Conservation (phyloP, 2,797 vertebrate genomes). For the Lerista edwardsae region DNA sequence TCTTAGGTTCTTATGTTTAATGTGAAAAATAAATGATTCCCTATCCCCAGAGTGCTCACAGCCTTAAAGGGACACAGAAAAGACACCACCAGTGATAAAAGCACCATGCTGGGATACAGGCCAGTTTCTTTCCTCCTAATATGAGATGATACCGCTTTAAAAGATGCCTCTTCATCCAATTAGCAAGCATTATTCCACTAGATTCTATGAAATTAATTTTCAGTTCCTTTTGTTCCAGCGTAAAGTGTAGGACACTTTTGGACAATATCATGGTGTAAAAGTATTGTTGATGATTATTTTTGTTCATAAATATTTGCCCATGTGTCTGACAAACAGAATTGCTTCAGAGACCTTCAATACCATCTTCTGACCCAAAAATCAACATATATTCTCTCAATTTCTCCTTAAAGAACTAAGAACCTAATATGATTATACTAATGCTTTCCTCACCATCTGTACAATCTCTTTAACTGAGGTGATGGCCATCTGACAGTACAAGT, state of each 20-base stretch:
- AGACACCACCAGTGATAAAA: too few species aligned
- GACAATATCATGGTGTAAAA: neutral
- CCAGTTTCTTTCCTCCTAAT: too few species aligned
- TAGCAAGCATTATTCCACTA: slow-evolving; percentile 16
- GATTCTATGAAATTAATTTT: neutral
- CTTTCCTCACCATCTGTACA: neutral
- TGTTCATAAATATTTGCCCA: neutral
- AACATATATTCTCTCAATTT: neutral
- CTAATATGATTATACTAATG: neutral
- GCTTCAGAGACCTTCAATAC: neutral
- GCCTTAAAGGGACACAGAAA: too few species aligned
- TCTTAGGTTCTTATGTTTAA: too few species aligned
- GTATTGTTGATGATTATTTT: neutral
- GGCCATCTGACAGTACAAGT: neutral
- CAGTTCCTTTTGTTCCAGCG: slow-evolving; percentile 17
- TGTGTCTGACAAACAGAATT: neutral
- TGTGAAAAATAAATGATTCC: too few species aligned
- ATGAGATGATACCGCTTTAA: too few species aligned
- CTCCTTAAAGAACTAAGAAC: slow-evolving; percentile 12
- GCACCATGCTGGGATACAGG: too few species aligned
- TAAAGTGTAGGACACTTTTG: neutral
- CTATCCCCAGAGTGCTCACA: too few species aligned
- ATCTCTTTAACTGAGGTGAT: neutral
- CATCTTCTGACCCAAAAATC: neutral
- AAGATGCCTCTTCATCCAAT: too few species aligned